Base-by-base conservation (phyloP, 2,113 vertebrate genomes). In the Pitta sordida region DNA sequence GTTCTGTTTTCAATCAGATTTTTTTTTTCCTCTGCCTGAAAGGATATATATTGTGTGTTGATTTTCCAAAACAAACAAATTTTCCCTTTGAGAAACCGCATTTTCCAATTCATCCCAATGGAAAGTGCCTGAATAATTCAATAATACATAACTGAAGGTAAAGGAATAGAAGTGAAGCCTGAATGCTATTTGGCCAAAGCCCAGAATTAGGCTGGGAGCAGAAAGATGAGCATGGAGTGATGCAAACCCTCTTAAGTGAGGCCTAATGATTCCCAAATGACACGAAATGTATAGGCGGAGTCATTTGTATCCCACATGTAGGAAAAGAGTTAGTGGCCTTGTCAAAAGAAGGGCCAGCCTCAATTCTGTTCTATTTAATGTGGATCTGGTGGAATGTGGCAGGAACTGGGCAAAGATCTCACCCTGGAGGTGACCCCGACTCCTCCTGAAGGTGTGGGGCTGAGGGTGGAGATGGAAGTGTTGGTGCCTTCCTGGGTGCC, bases 181-280 rank as follows among this genome's bases (percentile, higher is more conserved):
- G 59, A 90, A 92, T 19, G 78, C 30, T 68, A 52, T 84, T 93
- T 95, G 88, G 92, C 81, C 74, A 76, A 82, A 84, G 63, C 53
- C 85, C 95, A 88, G 71, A 85, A 80, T 70, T 74, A 63, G 59
- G 55, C 39, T 58, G 27, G 79, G 63, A 73, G 81, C 58, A 80
- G 62, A 85, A 91, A 93, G 79, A 94, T 83, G 85, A 81, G 79
- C 3, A 0, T 43, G 64, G 83, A 88, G 37, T 88, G 83, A 86
- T 94, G 86, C 55, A 93, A 88, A 86, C 63, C 37, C 86, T 80
- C 88, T 74, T 88, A 88, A 94, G 76, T 36, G 59, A 77, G 64
- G 48, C 36, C 91, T 88, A 86, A 91, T 91, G 86, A 92, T 84
- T 93, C 91, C 89, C 69, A 91, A 94, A 86, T 86, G 80, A 79